Percentiles rank a stretch among this genome's conserved stretches.
Conservation (phyloP, 2,113 vertebrate genomes). For the Hippocampus mohnikei region DNA sequence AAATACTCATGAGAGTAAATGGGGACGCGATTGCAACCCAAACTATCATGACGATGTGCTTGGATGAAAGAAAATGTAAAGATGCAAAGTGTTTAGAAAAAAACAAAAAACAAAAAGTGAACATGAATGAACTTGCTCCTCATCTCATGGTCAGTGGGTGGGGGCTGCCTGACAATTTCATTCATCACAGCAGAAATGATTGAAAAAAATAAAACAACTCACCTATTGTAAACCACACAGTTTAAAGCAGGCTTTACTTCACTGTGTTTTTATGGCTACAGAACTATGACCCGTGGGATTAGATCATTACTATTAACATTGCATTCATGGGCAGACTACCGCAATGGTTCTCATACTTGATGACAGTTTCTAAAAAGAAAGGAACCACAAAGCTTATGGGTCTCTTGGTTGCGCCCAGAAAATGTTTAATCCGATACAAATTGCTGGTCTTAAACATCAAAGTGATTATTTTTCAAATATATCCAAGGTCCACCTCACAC, state of each 20-base stretch:
- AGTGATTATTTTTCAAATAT: neutral
- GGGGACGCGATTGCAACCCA: constrained; percentile 33
- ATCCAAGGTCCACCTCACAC: neutral
- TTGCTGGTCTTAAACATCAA: neutral
- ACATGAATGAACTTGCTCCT: constrained; percentile 35
- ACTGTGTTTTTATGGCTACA: neutral
- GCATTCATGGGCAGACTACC: neutral
- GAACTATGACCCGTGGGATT: neutral
- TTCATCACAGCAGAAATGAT: constrained; percentile 59
- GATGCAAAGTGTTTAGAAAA: constrained; percentile 10
- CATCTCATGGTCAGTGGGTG: constrained; percentile 28
- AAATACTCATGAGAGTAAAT: constrained; percentile 43
- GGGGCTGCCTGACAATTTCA: constrained; percentile 74
- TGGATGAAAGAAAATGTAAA: constrained; percentile 38
- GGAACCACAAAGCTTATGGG: neutral
- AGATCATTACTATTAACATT: neutral
- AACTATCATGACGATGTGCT: constrained; percentile 47
- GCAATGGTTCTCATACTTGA: neutral
- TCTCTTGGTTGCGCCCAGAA: neutral
- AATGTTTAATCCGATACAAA: neutral
- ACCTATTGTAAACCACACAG: constrained; percentile 7
- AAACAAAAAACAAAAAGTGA: constrained; percentile 33
- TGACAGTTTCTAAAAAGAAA: neutral
- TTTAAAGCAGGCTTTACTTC: constrained; percentile 1
- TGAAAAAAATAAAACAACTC: neutral